These are phyloP conservation scores for Darevskia nairensis DNA, from an alignment of 2,797 vertebrate species.

Conservation along the genomic window DNA sequence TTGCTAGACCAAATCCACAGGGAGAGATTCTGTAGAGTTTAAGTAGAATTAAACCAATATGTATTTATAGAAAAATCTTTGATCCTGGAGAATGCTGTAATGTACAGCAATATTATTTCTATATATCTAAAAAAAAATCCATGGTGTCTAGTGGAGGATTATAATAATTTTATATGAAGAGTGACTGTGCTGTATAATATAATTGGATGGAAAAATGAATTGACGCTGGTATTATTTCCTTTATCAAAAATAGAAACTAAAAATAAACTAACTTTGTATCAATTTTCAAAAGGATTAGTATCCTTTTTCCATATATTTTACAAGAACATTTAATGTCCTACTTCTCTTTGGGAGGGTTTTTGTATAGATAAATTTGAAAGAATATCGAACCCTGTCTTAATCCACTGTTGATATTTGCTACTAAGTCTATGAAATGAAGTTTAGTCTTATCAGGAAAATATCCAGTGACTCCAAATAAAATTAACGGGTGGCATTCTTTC, in stretches of 20 bases:
- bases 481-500: not conserved
- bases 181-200: slow-evolving; percentile 14
- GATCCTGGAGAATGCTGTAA: slow-evolving; percentile 16
- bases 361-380: rapidly evolving
- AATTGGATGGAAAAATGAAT: slow-evolving; percentile 19
- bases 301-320: not conserved
- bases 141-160: slow-evolving; percentile 6
- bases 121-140: slow-evolving; percentile 14
- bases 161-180: slow-evolving; percentile 16
- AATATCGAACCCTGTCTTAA: not conserved
- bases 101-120: slow-evolving; percentile 20
- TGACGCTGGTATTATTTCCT: not conserved
- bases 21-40: slow-evolving; percentile 25
- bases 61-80: slow-evolving; percentile 37
- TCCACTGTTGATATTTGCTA: slow-evolving; percentile 11
- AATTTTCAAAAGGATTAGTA: slow-evolving; percentile 22
- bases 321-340: not conserved
- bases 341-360: not conserved
- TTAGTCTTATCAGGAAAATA: not conserved
- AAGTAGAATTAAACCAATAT: slow-evolving; percentile 38
- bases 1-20: slow-evolving; percentile 22
- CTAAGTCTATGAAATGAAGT: not conserved
- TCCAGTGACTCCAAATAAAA: not conserved
- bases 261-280: not conserved
- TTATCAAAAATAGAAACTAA: slow-evolving; percentile 15